phyloP scores from a whole-genome alignment of 2,113 vertebrate species.

The Harpagus bidentatus region DNA sequence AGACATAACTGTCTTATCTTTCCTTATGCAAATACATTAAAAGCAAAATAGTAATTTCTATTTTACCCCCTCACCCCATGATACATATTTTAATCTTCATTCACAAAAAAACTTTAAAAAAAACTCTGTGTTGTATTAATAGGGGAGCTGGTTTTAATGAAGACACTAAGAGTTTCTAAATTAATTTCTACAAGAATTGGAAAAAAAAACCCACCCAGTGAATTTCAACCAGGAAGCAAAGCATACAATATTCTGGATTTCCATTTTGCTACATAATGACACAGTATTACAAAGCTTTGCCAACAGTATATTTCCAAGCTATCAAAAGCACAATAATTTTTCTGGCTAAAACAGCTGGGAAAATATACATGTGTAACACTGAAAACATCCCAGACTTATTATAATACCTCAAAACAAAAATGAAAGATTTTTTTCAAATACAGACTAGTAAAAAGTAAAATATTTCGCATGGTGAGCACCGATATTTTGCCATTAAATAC shows the following conservation, averaged over 20 bases:
- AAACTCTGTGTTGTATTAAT: background rate
- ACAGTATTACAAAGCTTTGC: constrained; percentile 21
- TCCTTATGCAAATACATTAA: constrained; percentile 41
- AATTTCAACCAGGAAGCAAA: constrained; percentile 41
- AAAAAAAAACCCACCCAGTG: background rate
- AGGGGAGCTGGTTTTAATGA: constrained; percentile 24
- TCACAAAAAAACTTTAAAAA: background rate
- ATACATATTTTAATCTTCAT: constrained; percentile 4
- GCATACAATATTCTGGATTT: background rate
- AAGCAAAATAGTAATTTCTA: constrained; percentile 30
- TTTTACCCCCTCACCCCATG: background rate
- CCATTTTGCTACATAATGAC: background rate
- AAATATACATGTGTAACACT: constrained; percentile 32
- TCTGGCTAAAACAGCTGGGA: constrained; percentile 50
- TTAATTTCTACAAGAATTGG: constrained; percentile 35
- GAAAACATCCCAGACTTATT: constrained; percentile 29
- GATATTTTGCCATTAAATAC: constrained; percentile 41
- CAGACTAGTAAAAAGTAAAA: constrained; percentile 11
- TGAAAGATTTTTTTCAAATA: background rate
- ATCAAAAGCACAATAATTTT: constrained; percentile 50
- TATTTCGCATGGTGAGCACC: background rate
- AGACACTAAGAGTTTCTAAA: constrained; percentile 14
- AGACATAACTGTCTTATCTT: background rate
- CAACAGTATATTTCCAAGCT: constrained; percentile 35
- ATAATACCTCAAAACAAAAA: constrained; percentile 48